Evolutionary conservation across 2,888 invertebrate genomes (phyloP).

Genomic region (Drosophila recens): DNA sequence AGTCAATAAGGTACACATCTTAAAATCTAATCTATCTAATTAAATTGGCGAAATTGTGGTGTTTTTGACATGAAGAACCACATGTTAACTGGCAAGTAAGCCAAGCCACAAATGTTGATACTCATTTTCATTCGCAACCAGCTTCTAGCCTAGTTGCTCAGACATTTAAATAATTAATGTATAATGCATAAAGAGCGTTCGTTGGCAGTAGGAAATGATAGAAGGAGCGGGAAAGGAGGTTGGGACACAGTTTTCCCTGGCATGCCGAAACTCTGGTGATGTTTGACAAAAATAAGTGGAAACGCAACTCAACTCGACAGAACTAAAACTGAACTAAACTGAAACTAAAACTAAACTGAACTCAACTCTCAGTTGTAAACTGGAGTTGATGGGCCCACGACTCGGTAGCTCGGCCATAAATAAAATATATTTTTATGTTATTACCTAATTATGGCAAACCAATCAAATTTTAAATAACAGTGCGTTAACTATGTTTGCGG

Average conservation of each 20-base stretch:
- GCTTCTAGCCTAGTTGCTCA: conserved; percentile 75
- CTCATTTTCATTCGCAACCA: conserved; percentile 56
- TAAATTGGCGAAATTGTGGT: not conserved
- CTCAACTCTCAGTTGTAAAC: conserved; percentile 33
- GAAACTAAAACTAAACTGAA: conserved; percentile 17
- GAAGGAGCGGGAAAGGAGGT: not conserved
- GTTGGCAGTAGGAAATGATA: not conserved
- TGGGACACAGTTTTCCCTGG: conserved; percentile 29
- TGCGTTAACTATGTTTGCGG: conserved; percentile 66
- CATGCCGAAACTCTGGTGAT: conserved; percentile 58
- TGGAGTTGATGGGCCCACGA: conserved; percentile 18
- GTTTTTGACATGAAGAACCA: not conserved
- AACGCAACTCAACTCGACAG: conserved; percentile 49
- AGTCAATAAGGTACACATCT: no score
- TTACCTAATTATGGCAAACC: conserved; percentile 76
- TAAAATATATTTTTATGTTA: conserved; percentile 80
- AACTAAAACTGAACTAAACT: conserved; percentile 24
- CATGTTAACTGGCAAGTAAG: conserved; percentile 32
- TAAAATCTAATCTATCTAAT: no score
- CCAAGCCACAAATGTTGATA: conserved; percentile 50
- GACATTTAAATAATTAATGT: conserved; percentile 80
- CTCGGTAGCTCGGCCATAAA: conserved; percentile 52
- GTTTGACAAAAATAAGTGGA: conserved; percentile 71
- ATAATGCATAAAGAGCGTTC: conserved; percentile 66
- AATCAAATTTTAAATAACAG: conserved; percentile 75